Evolutionary conservation across 2,113 vertebrate species (phyloP), one percentile per base, ranked within the genome.

Genomic region (Campylomormyrus tamandua): DNA sequence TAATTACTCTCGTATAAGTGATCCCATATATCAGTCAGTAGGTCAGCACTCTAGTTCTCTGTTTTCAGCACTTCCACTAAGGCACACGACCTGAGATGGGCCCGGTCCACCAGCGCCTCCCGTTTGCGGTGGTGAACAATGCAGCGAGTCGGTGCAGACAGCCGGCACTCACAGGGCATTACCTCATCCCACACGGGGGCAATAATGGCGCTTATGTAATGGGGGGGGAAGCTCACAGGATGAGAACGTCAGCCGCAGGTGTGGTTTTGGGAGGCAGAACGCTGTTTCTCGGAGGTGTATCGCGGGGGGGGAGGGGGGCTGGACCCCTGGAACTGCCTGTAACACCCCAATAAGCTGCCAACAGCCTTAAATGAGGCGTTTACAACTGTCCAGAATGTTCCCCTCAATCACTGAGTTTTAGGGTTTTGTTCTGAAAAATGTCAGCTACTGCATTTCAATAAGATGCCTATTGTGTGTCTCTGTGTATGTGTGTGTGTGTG

Each of bases 161-260:
- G 88, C 87, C 92, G 85, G 89, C 90, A 90, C 83, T 92, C 92
- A 90, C 52, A 66, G 62, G 88, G 91, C 90, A 91, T 93, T 93
- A 92, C 92, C 91, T 93, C 93, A 93, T 66, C 91, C 53, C 89
- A 91, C 92, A 91, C 70, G 92, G 92, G 93, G 90, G 84, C 88
- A 83, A 92, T 90, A 92, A 92, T 90, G 91, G 70, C 85, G 21
- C 92, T 94, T 93, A 93, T 91, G 89, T 93, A 94, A 94, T 89
- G 53, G 87, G 91, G 90, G 53, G 90, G 62, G 62, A 2, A 93
- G 90, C 91, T 91, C 74, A 90, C 92, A 91, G 91, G 89, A 92
- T 92, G 92, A 90, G 94, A 93, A 87, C 77, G 93, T 93, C 92
- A 91, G 90, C 92, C 89, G 91, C 92, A 95, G 94, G 93, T 94